Evolutionary conservation across 2,797 vertebrate species (phyloP).

Genomic region (Hypotaenidia philippensis): DNA sequence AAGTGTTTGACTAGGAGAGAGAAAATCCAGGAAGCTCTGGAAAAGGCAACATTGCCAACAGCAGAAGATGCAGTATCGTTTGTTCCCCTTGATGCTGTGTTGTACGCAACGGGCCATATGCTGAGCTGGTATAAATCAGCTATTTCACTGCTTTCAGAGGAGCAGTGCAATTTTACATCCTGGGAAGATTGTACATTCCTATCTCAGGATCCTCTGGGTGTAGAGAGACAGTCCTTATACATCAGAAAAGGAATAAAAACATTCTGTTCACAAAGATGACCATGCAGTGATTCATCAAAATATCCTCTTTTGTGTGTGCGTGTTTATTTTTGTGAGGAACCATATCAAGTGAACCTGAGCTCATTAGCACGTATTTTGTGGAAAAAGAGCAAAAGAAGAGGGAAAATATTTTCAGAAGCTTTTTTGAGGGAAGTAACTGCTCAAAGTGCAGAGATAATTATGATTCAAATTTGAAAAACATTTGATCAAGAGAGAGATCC

Average conservation of each 20-base stretch:
- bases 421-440: not conserved
- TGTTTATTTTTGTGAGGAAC: not conserved
- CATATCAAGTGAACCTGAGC: accelerated
- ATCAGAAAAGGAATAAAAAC: not conserved
- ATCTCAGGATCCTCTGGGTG: not conserved
- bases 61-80: not conserved
- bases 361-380: not conserved
- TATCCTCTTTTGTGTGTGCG: not conserved
- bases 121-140: conserved; percentile 27
- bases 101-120: not conserved
- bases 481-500: not conserved
- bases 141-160: not conserved
- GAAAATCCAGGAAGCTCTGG: conserved; percentile 1
- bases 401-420: not conserved
- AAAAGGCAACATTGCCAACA: conserved; percentile 28
- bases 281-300: not conserved
- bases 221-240: not conserved
- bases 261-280: not conserved
- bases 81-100: not conserved
- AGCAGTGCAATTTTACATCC: not conserved
- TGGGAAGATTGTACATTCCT: not conserved
- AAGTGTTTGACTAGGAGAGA: conserved; percentile 18
- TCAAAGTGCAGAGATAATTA: not conserved
- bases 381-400: not conserved
- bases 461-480: not conserved